phyloP scores from a whole-genome alignment of 2,888 invertebrate genomes.

The Brassicogethes aeneus region DNA sequence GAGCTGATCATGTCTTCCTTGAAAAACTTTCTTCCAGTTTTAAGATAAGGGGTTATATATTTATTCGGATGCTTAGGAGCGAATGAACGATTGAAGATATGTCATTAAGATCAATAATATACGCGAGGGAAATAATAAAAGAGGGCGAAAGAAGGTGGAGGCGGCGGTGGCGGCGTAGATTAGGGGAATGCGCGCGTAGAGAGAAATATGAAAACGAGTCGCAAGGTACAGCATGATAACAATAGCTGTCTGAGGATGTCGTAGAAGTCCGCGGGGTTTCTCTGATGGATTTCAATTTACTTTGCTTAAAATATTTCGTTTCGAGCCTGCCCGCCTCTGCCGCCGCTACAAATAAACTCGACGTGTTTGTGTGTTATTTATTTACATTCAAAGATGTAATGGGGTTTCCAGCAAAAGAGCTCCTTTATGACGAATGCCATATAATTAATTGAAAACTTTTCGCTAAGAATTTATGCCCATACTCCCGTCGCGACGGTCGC shows the following conservation, averaged over 20 bases:
- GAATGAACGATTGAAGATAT: slow-evolving; percentile 31
- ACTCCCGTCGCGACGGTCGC: too few species aligned
- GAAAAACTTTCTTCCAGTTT: too few species aligned
- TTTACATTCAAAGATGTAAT: slow-evolving; percentile 3
- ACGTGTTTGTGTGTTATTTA: slow-evolving; percentile 2
- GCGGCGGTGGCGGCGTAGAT: slow-evolving; percentile 13
- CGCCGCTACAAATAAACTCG: slow-evolving; percentile 3
- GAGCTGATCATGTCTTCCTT: too few species aligned
- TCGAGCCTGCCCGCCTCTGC: too few species aligned
- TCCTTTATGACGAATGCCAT: slow-evolving; percentile 2
- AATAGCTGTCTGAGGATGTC: slow-evolving; percentile 36
- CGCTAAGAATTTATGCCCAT: too few species aligned
- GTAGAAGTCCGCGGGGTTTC: slow-evolving; percentile 33
- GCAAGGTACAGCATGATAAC: slow-evolving; percentile 34
- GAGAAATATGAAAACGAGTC: slow-evolving; percentile 39
- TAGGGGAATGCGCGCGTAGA: slow-evolving; percentile 17
- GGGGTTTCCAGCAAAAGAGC: slow-evolving; percentile 1
- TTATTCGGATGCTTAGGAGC: slow-evolving; percentile 26
- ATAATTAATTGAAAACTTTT: slow-evolving; percentile 3
- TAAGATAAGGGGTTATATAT: slow-evolving; percentile 17
- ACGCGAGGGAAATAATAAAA: slow-evolving; percentile 33
- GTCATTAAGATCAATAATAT: slow-evolving; percentile 40
- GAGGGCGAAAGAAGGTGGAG: slow-evolving; percentile 5
- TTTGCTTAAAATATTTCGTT: slow-evolving; percentile 20
- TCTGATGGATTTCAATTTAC: slow-evolving; percentile 40